A percentile compares a stretch with the other conserved stretches of the same genome.
These are phyloP conservation scores for Cremastobaeus sp. DNA, from an alignment of 2,888 invertebrate genomes.

Conservation along the genomic window DNA sequence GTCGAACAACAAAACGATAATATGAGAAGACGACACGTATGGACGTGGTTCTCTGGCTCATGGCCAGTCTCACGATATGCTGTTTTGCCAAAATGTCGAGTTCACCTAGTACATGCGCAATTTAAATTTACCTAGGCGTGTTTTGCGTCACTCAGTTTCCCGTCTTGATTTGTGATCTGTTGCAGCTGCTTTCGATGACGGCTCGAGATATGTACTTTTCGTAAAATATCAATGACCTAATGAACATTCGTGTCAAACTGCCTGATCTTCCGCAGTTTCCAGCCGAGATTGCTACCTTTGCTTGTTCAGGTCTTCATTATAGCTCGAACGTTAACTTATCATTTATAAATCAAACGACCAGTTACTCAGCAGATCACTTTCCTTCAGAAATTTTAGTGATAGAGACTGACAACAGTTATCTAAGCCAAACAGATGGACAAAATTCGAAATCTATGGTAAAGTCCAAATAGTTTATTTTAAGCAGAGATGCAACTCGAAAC, in stretches of 20 bases:
- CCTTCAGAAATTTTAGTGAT: too few relatives aligned
- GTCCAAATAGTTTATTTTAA: too few relatives aligned
- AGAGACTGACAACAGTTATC: too few relatives aligned
- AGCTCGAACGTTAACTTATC: too few relatives aligned
- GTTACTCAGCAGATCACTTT: too few relatives aligned
- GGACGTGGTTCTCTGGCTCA: constrained; percentile 67
- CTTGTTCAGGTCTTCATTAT: too few relatives aligned
- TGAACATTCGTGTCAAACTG: constrained; percentile 32
- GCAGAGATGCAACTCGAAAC: too few relatives aligned
- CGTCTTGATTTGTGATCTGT: constrained; percentile 72
- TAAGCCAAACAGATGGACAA: too few relatives aligned
- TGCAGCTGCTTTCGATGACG: constrained; percentile 72
- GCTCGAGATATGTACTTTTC: constrained; percentile 69
- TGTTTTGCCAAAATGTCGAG: constrained; percentile 61
- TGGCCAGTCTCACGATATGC: constrained; percentile 65
- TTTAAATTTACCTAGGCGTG: constrained; percentile 77
- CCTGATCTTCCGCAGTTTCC: neutral
- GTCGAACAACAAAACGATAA: constrained; percentile 64
- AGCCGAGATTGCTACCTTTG: too few relatives aligned
- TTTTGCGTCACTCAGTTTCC: constrained; percentile 74
- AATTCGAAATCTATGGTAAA: too few relatives aligned
- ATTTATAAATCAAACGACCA: too few relatives aligned
- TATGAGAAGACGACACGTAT: constrained; percentile 62
- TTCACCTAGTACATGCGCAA: constrained; percentile 68
- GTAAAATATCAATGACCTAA: constrained; percentile 71